These are phyloP conservation scores for Bucorvus abyssinicus DNA, from an alignment of 2,797 vertebrate genomes.

Conservation along the genomic window DNA sequence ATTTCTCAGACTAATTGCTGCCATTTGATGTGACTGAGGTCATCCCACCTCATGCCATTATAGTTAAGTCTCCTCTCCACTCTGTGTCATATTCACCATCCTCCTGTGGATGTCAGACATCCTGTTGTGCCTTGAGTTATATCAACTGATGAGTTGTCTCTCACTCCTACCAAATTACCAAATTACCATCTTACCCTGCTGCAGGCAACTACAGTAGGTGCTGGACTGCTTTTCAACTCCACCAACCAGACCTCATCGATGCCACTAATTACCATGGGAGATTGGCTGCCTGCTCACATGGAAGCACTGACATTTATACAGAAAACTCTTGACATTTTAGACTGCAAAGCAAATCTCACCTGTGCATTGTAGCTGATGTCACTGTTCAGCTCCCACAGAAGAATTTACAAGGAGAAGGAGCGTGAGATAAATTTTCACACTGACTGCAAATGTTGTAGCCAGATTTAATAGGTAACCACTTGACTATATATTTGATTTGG, in stretches of 20 bases:
- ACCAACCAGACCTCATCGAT: accelerated
- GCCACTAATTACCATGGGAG: neutral
- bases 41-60: accelerated
- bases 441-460: neutral
- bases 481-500: neutral
- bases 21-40: neutral
- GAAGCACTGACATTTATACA: accelerated
- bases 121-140: neutral
- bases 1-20: neutral
- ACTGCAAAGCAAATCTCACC: neutral
- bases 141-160: neutral
- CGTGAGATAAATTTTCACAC: neutral
- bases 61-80: neutral
- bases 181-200: neutral
- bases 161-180: neutral
- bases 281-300: neutral
- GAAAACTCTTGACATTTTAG: neutral
- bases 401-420: neutral
- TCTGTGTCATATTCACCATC: neutral
- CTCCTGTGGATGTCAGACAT: neutral
- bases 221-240: neutral
- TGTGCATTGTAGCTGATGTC: neutral
- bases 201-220: accelerated
- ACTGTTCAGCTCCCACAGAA: accelerated
- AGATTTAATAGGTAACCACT: neutral